Percentiles rank a stretch among this genome's conserved stretches.
These are phyloP conservation scores for Electrophaes corylata DNA, from an alignment of 2,888 invertebrate genomes.

Conservation along the genomic window DNA sequence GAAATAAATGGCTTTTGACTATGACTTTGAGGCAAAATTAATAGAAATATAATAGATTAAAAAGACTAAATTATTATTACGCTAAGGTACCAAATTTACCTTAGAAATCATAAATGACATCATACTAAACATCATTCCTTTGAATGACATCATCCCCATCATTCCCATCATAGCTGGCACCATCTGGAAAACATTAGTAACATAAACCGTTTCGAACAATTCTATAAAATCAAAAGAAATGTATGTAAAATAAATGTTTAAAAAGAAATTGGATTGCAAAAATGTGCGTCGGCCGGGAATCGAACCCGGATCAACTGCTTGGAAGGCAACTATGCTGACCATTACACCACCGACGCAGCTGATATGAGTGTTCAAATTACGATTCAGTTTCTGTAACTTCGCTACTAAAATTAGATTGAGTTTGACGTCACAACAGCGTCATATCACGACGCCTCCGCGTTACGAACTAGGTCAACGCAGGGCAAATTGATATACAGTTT, in stretches of 20 bases:
- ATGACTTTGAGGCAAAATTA: no score
- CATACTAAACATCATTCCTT: slow-evolving; percentile 86
- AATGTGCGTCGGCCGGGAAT: slow-evolving; percentile 81
- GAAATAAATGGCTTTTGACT: no score
- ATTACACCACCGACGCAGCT: slow-evolving; percentile 82
- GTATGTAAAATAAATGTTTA: not conserved
- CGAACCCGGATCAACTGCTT: slow-evolving; percentile 85
- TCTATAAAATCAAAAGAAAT: no score
- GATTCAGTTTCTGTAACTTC: not conserved
- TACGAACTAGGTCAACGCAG: not conserved
- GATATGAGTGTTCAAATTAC: not conserved
- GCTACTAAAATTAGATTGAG: not conserved
- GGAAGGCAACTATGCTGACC: slow-evolving; percentile 85
- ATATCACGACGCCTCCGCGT: not conserved
- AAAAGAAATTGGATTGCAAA: slow-evolving; percentile 39
- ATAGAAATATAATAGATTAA: no score
- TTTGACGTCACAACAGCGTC: not conserved
- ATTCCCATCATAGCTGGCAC: slow-evolving; percentile 82
- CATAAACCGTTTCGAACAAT: no score
- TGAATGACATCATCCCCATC: slow-evolving; percentile 85
- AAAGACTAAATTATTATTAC: no score
- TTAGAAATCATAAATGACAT: slow-evolving; percentile 85
- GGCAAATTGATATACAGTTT: not conserved
- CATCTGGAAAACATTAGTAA: slow-evolving; percentile 70
- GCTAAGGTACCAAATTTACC: no score